These are phyloP conservation scores for Cheirogaleus medius DNA, from an alignment of 2,113 vertebrate genomes.

Conservation along the genomic window DNA sequence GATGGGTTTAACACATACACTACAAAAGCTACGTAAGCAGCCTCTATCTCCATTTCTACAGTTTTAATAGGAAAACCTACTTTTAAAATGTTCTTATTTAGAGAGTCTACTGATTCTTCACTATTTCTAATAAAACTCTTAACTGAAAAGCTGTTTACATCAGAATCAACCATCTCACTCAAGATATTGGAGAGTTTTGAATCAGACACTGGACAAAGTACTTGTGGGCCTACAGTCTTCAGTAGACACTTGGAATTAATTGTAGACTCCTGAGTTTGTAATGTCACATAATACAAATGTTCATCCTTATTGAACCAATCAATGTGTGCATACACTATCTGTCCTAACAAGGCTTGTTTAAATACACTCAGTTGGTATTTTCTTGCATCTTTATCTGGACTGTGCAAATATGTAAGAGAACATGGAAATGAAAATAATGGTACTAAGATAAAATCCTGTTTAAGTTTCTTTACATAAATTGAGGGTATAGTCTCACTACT, in stretches of 20 bases:
- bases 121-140: slow-evolving; percentile 16
- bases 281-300: slow-evolving; percentile 85
- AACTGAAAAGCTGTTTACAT: background rate
- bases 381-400: slow-evolving; percentile 76
- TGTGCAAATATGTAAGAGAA: slow-evolving; percentile 84
- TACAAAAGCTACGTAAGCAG: slow-evolving; percentile 86
- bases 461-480: slow-evolving; percentile 86
- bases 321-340: slow-evolving; percentile 83
- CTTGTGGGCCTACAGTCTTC: background rate
- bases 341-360: slow-evolving; percentile 86
- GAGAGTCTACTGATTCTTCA: background rate
- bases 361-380: slow-evolving; percentile 86
- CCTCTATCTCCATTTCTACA: slow-evolving; percentile 82
- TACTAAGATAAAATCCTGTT: slow-evolving; percentile 84
- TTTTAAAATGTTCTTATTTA: slow-evolving; percentile 37
- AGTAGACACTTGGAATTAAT: slow-evolving; percentile 17
- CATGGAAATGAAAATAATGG: slow-evolving; percentile 92
- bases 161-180: background rate
- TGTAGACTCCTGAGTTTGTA: slow-evolving; percentile 74
- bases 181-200: background rate
- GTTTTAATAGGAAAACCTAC: slow-evolving; percentile 67
- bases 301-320: slow-evolving; percentile 81
- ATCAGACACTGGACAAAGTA: background rate
- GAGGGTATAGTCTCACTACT: slow-evolving; percentile 88
- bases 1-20: slow-evolving; percentile 89